Evolutionary conservation across 1,140 invertebrate genomes (phyloP), one percentile per base, ranked within the genome.

Genomic region (Bombus sylvicola): DNA sequence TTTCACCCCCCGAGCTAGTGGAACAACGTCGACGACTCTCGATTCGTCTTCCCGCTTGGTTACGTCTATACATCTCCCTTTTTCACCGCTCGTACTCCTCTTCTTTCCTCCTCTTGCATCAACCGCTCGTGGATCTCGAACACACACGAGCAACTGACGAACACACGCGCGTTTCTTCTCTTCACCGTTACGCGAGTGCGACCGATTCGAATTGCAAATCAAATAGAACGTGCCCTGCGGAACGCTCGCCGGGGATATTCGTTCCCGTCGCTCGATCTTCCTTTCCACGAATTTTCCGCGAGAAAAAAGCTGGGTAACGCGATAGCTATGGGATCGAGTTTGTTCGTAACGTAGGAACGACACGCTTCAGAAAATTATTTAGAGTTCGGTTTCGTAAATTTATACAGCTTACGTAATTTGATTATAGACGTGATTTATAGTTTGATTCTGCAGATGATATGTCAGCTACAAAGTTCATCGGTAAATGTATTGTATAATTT

Each of bases 191-290:
- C 72, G 71, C 69, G 81, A 87, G 88, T 69, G 83, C 79, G 68
- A 86, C 68, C 53, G 83, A 88, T 89, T 91, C 88, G 89, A 91
- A 91, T 91, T 91, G 89, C 89, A 91, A 91, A 91, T 91, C 89
- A 82, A 90, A 90, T 90, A 81, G 81, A 86, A 90, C 64, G 80
- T 78, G 37, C 66, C 59, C 71, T 62, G 81, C 25, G 74, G 77
- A 76, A 85, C 86, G 69, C 39, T 77, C 59, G 41, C 71, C 74
- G 47, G 28, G n/a, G 68, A 84, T 90, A 87, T 90, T 75, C 88
- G 72, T 43, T 80, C 84, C 28, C 41, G 41, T 39, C 59, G 80
- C 76, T 80, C 53, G 73, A 43, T 78, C 66, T 43, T 41, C 73
- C 69, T 73, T 66, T 59, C 43, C 72, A 22, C 77, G 68, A 68